Conservation (phyloP, 1,140 invertebrate species). For the Octopus sinensis region DNA sequence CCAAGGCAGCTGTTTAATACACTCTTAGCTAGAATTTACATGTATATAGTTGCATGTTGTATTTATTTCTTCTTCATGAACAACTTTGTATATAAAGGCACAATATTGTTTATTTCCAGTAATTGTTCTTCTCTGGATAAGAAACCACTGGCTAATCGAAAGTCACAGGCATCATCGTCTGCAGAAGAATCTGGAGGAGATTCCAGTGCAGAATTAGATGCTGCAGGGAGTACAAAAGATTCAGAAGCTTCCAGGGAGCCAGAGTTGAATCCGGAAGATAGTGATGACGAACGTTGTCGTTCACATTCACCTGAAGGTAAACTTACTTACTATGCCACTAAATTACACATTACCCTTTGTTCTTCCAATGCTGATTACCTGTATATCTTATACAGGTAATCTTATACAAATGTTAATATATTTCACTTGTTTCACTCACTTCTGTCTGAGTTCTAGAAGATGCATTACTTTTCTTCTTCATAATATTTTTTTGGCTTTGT, state of each 20-base stretch:
- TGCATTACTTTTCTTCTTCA: not conserved
- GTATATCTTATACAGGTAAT: not conserved
- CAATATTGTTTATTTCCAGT: not conserved
- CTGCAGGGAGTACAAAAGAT: slow-evolving; percentile 16
- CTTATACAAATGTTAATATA: slow-evolving; percentile 4
- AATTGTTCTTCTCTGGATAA: slow-evolving; percentile 3
- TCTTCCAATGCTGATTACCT: not conserved
- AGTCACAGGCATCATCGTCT: not conserved
- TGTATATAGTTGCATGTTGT: too few relatives aligned
- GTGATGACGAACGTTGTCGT: slow-evolving; percentile 15
- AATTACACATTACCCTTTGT: not conserved
- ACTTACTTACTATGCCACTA: slow-evolving; percentile 24
- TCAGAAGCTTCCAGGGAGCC: slow-evolving; percentile 4
- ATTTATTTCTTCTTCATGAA: not conserved
- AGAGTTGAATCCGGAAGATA: slow-evolving; percentile 4
- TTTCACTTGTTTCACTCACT: not conserved
- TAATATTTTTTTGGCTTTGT: not conserved
- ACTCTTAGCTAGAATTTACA: too few relatives aligned
- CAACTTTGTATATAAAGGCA: not conserved
- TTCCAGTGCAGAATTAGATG: slow-evolving; percentile 1
- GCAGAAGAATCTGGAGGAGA: slow-evolving; percentile 7
- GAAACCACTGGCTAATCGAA: slow-evolving; percentile 12
- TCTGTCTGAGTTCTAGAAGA: not conserved
- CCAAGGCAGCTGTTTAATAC: too few relatives aligned
- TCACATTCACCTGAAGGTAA: slow-evolving; percentile 31